These are phyloP conservation scores for Formica aserva DNA, from an alignment of 2,888 invertebrate species.

Conservation along the genomic window DNA sequence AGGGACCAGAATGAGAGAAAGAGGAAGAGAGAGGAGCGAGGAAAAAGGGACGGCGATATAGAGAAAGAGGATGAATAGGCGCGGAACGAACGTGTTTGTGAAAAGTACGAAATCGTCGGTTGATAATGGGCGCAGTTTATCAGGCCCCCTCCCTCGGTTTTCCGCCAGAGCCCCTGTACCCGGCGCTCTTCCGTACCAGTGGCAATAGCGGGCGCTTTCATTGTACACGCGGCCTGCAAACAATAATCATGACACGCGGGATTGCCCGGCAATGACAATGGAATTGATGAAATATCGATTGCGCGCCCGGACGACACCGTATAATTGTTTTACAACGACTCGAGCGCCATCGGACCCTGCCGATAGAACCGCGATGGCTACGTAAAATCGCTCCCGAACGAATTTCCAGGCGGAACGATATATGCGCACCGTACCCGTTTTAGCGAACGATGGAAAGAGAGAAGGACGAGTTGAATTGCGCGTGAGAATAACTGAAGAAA, in stretches of 20 bases:
- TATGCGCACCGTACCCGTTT: constrained; percentile 63
- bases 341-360: constrained; percentile 60
- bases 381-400: constrained; percentile 74
- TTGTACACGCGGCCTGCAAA: constrained; percentile 83
- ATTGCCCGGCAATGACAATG: constrained; percentile 85
- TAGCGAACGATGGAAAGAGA: constrained; percentile 33
- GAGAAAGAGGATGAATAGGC: constrained; percentile 55
- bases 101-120: constrained; percentile 83
- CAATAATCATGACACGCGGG: constrained; percentile 85
- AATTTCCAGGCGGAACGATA: constrained; percentile 48
- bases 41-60: constrained; percentile 32
- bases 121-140: constrained; percentile 84
- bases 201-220: constrained; percentile 70
- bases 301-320: constrained; percentile 81
- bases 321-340: constrained; percentile 85
- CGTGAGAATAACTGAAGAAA: constrained; percentile 65
- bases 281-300: constrained; percentile 85
- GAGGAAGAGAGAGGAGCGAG: background rate
- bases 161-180: constrained; percentile 47
- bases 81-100: constrained; percentile 72
- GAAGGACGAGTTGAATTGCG: constrained; percentile 18
- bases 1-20: background rate
- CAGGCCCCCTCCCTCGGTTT: constrained; percentile 70
- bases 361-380: constrained; percentile 65
- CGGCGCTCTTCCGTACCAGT: constrained; percentile 62